Base-by-base conservation (phyloP, 2,113 vertebrate species). In the Osmerus mordax region DNA sequence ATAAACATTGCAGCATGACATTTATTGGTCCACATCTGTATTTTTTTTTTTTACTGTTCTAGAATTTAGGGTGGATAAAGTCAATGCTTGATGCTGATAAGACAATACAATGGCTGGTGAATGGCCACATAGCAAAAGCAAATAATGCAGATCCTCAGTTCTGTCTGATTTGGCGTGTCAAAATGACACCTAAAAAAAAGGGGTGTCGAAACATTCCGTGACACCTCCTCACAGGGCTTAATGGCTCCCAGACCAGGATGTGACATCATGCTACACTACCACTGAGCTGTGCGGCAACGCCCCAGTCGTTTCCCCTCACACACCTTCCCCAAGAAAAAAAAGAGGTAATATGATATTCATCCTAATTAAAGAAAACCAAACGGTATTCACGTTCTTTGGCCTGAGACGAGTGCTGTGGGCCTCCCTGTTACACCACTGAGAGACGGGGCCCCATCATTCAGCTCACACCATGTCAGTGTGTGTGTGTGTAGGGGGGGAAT, bases 191-290 rank as follows among this genome's bases (percentile, higher is more conserved):
- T 71, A 28, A 41, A 23, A 23, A 28, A 36, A 23, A 59, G 71
- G 64, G 7, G 54, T 52, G 55, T 59, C 25, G 51, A 59, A 47
- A 59, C 63, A 67, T 52, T 52, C n/a, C n/a, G 29, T 47, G 13
- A 67, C 71, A 74, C 61, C 61, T 72, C 58, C 70, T 55, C 21
- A 56, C 3, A 56, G 52, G 41, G 23, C 58, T 25, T 51, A 70
- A 78, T 61, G 64, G 29, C n/a, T 70, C 14, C 23, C 56, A 55
- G 67, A 61, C 21, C 69, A 74, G 72, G 56, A 78, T 70, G 72
- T 68, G 63, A 78, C 69, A 73, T 71, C 47, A 78, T 69, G 60
- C 53, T 3, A 13, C 18, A 65, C 15, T 51, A 69, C 54, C 72
- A 54, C 21, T 52, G 72, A 29, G 36, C 41, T 21, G 56, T 3